Percentiles rank a stretch among this genome's conserved stretches.
phyloP scores from a whole-genome alignment of 2,888 invertebrate species.

The Metacarcinus magister region DNA sequence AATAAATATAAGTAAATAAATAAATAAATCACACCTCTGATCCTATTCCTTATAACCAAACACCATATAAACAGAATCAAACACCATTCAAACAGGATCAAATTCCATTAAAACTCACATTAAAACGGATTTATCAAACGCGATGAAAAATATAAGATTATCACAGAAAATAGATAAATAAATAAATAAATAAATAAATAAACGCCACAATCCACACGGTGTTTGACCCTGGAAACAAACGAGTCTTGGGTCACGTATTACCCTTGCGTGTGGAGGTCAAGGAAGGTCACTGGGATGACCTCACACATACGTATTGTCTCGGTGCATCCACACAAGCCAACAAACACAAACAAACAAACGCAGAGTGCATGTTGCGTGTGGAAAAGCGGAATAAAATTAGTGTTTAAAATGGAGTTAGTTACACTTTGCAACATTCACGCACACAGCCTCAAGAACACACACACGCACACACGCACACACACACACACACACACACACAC shows the following conservation, averaged over 20 bases:
- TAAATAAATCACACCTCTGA: too few relatives aligned
- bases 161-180: too few relatives aligned
- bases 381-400: not conserved
- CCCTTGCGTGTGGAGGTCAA: too few relatives aligned
- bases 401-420: not conserved
- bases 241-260: not conserved
- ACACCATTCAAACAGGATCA: too few relatives aligned
- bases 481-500: not conserved
- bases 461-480: not conserved
- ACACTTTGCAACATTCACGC: not conserved
- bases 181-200: not conserved
- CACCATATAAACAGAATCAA: not conserved
- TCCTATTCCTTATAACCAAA: not conserved
- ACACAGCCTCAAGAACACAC: not conserved
- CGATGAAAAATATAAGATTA: too few relatives aligned
- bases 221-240: not conserved
- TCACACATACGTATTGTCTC: too few relatives aligned
- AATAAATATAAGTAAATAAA: not conserved
- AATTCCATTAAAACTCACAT: too few relatives aligned
- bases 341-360: not conserved
- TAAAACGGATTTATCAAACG: too few relatives aligned
- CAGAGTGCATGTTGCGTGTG: not conserved
- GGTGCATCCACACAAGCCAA: not conserved
- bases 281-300: not conserved
- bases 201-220: not conserved